Conservation (phyloP, 2,113 vertebrate species). For the Scalopus aquaticus region DNA sequence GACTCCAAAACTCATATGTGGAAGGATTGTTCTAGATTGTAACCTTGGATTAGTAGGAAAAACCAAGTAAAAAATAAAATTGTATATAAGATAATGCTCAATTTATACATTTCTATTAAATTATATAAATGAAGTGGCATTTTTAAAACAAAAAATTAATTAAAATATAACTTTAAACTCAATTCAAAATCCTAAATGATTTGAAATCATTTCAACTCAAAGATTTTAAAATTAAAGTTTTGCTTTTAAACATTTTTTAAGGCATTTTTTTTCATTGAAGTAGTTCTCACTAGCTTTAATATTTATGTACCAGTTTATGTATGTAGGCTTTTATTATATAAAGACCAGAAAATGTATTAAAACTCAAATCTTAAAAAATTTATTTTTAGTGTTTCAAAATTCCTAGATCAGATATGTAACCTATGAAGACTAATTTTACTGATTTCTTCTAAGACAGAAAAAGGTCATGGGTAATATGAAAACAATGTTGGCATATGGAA, state of each 20-base stretch:
- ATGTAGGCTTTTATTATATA: background rate
- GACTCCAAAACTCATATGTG: background rate
- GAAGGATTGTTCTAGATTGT: slow-evolving; percentile 17
- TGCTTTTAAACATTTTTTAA: slow-evolving; percentile 24
- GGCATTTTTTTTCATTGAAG: background rate
- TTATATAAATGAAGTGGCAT: background rate
- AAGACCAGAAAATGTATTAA: background rate
- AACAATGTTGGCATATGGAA: background rate
- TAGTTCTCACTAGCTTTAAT: background rate
- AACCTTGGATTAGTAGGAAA: background rate
- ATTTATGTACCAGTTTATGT: background rate
- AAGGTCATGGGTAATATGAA: slow-evolving; percentile 5
- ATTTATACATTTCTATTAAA: slow-evolving; percentile 23
- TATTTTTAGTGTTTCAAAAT: background rate
- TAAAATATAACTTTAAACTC: slow-evolving; percentile 34
- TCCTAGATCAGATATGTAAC: background rate
- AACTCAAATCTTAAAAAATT: background rate
- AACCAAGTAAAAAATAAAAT: background rate
- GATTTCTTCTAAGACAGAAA: slow-evolving; percentile 7
- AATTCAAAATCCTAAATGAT: slow-evolving; percentile 19
- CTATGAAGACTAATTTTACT: background rate
- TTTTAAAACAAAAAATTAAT: slow-evolving; percentile 30
- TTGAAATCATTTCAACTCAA: slow-evolving; percentile 37
- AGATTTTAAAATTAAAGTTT: slow-evolving; percentile 37
- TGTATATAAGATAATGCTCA: background rate